Evolutionary conservation across 2,113 vertebrate species (phyloP).

Genomic region (Caranx ignobilis): DNA sequence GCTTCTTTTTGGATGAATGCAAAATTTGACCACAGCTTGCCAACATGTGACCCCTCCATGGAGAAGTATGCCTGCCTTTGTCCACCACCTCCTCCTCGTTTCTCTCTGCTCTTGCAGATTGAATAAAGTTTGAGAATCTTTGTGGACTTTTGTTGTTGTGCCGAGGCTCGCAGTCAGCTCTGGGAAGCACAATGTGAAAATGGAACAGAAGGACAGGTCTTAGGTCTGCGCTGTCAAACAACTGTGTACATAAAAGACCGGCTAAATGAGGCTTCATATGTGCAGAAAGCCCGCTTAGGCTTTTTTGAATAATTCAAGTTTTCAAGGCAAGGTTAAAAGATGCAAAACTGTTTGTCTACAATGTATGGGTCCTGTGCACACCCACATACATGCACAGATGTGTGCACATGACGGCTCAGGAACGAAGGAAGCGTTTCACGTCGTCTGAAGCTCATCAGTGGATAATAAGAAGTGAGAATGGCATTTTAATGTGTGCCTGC

Average conservation of each 20-base stretch:
- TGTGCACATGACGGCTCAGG: background rate
- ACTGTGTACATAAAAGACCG: slow-evolving; percentile 3
- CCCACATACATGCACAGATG: slow-evolving; percentile 29
- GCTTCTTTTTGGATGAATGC: slow-evolving; percentile 35
- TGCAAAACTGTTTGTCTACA: slow-evolving; percentile 15
- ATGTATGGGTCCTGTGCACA: background rate
- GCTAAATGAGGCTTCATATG: slow-evolving; percentile 1
- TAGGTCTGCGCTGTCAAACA: background rate
- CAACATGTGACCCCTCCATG: slow-evolving; percentile 3
- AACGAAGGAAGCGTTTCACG: background rate
- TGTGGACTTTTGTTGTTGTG: background rate
- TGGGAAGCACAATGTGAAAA: background rate
- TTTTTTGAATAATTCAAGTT: slow-evolving; percentile 54
- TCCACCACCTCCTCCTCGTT: slow-evolving; percentile 1
- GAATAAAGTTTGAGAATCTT: slow-evolving; percentile 17
- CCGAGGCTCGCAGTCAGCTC: background rate
- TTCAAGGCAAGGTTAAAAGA: slow-evolving; percentile 32
- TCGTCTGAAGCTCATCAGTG: slow-evolving; percentile 23
- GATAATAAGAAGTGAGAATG: slow-evolving; percentile 17
- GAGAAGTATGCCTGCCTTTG: background rate
- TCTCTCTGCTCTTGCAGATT: background rate
- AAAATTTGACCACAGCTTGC: background rate
- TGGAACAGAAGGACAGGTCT: slow-evolving; percentile 33
- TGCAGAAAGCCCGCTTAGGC: background rate
- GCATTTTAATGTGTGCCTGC: slow-evolving; percentile 21